These are phyloP conservation scores for Caenorhabditis doughertyi DNA, from an alignment of 2,888 invertebrate genomes.

Conservation along the genomic window DNA sequence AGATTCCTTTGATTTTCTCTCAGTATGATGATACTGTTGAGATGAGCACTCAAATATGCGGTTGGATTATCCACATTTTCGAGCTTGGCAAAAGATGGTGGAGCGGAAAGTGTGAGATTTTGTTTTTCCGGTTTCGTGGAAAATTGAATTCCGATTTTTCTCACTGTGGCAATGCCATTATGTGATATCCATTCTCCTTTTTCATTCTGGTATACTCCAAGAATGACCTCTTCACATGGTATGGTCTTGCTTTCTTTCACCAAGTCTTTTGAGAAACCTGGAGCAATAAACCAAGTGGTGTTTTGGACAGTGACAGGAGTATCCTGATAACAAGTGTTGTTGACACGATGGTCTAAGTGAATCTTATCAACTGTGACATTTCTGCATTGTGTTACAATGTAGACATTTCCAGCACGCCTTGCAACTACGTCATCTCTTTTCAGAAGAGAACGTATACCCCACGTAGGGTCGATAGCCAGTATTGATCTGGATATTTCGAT, in stretches of 20 bases:
- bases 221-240: slow-evolving; percentile 13
- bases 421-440: slow-evolving; percentile 55
- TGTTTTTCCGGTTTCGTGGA: neutral
- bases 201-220: slow-evolving; percentile 12
- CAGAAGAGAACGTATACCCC: slow-evolving; percentile 51
- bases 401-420: slow-evolving; percentile 39
- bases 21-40: neutral
- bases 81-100: neutral
- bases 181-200: neutral
- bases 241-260: slow-evolving; percentile 7
- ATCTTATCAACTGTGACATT: slow-evolving; percentile 1
- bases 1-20: slow-evolving; percentile 3
- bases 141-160: neutral
- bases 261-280: slow-evolving; percentile 20
- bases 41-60: neutral
- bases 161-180: slow-evolving; percentile 10
- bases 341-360: slow-evolving; percentile 26
- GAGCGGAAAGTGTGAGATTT: slow-evolving; percentile 8
- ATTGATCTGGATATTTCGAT: slow-evolving; percentile 33
- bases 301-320: slow-evolving; percentile 35
- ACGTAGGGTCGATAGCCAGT: slow-evolving; percentile 50
- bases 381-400: slow-evolving; percentile 32
- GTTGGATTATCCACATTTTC: slow-evolving; percentile 10
- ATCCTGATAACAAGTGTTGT: slow-evolving; percentile 48
- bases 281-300: slow-evolving; percentile 19